These are phyloP conservation scores for human DNA, from an alignment of 2,113 vertebrate species.

Conservation along the genomic window GRCh38 chr5:94691001-94691500, in stretches of 20 bases:
- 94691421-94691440: slow-evolving; percentile 81
- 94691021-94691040: slow-evolving; percentile 97
- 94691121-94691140: slow-evolving; percentile 88
- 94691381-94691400: not conserved
- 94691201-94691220: slow-evolving; percentile 88
- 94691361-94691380: slow-evolving; percentile 60
- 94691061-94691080: slow-evolving; percentile 94
- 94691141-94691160: slow-evolving; percentile 86
- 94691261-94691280: slow-evolving; percentile 86
- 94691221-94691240: slow-evolving; percentile 85
- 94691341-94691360: slow-evolving; percentile 82
- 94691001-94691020: slow-evolving; percentile 90
- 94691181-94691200: slow-evolving; percentile 86
- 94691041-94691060: slow-evolving; percentile 94
- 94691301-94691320: slow-evolving; percentile 82
- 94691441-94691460: slow-evolving; percentile 82
- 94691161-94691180: slow-evolving; percentile 91
- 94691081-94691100: slow-evolving; percentile 95
- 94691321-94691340: slow-evolving; percentile 82
- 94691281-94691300: slow-evolving; percentile 84
- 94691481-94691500: slow-evolving; percentile 83
- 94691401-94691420: slow-evolving; percentile 20
- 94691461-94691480: slow-evolving; percentile 81
- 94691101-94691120: slow-evolving; percentile 93
- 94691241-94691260: slow-evolving; percentile 87